Evolutionary conservation across 53 echinoderm and acorn worm genomes (phyloP), one percentile per base, ranked within the genome.

Genomic region (Glandiceps talaboti): DNA sequence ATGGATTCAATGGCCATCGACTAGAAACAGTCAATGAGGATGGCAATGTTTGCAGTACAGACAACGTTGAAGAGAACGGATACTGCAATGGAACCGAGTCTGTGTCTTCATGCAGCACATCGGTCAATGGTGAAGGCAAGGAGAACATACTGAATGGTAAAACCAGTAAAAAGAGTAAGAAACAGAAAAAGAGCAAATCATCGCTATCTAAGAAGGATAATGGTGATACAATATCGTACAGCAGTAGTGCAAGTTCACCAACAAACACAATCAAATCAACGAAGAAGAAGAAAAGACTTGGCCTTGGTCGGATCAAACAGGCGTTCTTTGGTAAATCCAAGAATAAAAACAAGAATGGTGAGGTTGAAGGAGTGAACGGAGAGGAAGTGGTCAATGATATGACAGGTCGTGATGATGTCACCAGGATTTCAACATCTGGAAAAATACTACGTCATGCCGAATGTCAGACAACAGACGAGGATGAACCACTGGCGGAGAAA

Each of bases 211-310:
- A 45, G 64, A 45, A 45, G 20, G 64, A 45, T 20, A 45, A 45
- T 20, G 64, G 64, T 20, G 64, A 45, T 20, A 45, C 64, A 12
- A 45, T 45, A 12, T 45, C 64, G 64, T 45, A 45, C 64, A 45
- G 64, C 64, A 45, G 64, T 20, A 45, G 64, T 20, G 64, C 64
- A 20, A 45, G 64, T 20, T 45, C 64, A 20, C 64, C 64, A 20
- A 45, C 64, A 6, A 45, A 45, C 64, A 45, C 64, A 45, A 45
- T 45, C 64, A 45, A 45, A 20, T 45, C 64, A 45, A 45, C 77
- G 1, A 64, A 31, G 27, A 91, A 89, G 89, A 99, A 99, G 74
- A 99, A 94, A 75, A 80, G 91, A 1, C 87, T 92, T 75, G 92
- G 92, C 28, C 29, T 99, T 26, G 87, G 91, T n/a, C 85, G 90